Evolutionary conservation across 2,888 invertebrate species (phyloP).

Genomic region (Ceriagrion tenellum): DNA sequence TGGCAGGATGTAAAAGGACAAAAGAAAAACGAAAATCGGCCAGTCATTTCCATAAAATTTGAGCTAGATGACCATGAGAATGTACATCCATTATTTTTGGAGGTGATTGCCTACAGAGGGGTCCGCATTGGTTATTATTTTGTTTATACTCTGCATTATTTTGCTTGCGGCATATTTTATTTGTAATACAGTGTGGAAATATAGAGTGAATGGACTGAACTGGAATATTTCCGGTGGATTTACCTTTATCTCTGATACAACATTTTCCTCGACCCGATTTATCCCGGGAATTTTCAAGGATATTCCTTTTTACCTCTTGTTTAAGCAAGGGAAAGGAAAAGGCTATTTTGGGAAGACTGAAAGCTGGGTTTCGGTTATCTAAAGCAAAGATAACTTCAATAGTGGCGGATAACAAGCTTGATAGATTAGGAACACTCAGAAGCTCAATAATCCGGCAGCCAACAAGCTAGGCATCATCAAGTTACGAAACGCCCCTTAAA

Average conservation of each 20-base stretch:
- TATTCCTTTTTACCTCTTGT: not conserved
- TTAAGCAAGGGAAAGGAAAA: not conserved
- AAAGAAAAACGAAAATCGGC: no score
- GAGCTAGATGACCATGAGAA: no score
- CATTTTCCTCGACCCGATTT: not conserved
- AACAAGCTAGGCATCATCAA: not conserved
- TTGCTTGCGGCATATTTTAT: no score
- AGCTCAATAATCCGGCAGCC: not conserved
- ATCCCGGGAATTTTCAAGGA: not conserved
- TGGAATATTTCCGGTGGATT: not conserved
- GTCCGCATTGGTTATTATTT: no score
- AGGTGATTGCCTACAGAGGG: no score
- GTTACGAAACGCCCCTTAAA: not conserved
- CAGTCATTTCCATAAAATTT: no score
- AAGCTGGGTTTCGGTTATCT: not conserved
- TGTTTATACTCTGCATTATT: no score
- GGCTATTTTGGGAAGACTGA: not conserved
- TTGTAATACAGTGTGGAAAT: no score
- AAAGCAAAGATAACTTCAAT: not conserved
- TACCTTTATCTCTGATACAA: not conserved
- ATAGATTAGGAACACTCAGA: not conserved
- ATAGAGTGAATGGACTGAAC: no score
- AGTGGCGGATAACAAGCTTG: not conserved
- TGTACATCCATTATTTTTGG: no score
- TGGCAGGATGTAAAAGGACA: no score